Evolutionary conservation across 2,888 invertebrate species (phyloP).

Genomic region (Andrena hattorfiana): DNA sequence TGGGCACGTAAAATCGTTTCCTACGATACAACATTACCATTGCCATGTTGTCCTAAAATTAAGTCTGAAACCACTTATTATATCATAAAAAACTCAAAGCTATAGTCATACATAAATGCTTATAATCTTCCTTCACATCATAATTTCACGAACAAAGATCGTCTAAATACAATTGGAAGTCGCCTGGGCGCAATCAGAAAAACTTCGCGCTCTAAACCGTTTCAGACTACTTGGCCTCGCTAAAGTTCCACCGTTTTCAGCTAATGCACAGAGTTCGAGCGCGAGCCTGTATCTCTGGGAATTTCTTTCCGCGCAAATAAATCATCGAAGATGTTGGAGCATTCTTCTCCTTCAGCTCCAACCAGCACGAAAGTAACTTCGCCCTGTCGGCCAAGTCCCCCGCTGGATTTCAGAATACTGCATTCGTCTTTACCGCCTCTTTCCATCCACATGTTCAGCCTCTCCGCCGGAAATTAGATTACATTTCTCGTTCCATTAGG

Average conservation of each 20-base stretch:
- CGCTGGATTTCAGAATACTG: not conserved
- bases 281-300: conserved; percentile 11
- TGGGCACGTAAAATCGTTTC: too few species aligned
- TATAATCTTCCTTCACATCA: too few species aligned
- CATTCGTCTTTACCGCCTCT: conserved; percentile 11
- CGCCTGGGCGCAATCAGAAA: not conserved
- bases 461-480: conserved; percentile 26
- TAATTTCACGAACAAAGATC: not conserved
- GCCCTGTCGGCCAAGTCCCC: not conserved
- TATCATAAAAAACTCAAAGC: too few species aligned
- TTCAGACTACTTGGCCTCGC: conserved; percentile 7
- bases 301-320: conserved; percentile 31
- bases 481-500: conserved; percentile 34
- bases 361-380: conserved; percentile 15
- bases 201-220: not conserved
- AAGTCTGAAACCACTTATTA: too few species aligned
- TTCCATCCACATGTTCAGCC: not conserved
- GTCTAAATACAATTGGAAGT: not conserved
- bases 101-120: too few species aligned
- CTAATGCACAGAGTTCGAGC: conserved; percentile 13
- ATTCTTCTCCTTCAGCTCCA: conserved; percentile 23
- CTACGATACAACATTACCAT: too few species aligned
- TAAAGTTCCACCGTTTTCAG: conserved; percentile 6
- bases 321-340: conserved; percentile 34
- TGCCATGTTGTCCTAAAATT: too few species aligned